These are phyloP conservation scores for Eilema caniola DNA, from an alignment of 2,888 invertebrate genomes.

Conservation along the genomic window DNA sequence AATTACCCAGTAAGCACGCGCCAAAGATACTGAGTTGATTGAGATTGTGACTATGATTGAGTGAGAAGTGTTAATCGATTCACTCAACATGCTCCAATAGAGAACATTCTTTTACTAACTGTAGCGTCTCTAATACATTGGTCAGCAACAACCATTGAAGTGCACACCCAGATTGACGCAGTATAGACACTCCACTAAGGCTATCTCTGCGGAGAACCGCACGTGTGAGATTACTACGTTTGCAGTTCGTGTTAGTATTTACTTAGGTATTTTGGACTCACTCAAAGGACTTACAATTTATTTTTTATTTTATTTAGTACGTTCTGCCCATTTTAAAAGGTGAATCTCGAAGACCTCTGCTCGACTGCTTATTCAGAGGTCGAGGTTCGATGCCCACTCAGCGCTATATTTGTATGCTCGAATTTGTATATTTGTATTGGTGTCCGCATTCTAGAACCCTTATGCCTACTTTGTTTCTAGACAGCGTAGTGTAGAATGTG, in stretches of 20 bases:
- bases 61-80: neutral
- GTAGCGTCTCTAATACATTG: neutral
- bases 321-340: no score
- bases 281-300: no score
- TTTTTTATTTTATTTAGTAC: no score
- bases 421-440: no score
- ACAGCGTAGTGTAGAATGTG: no score
- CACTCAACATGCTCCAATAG: neutral
- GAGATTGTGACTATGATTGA: neutral
- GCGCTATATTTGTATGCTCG: no score
- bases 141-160: conserved; percentile 1
- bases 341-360: no score
- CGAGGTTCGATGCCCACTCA: no score
- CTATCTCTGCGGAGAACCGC: neutral
- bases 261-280: neutral
- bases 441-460: no score
- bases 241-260: neutral
- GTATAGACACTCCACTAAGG: conserved; percentile 1
- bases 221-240: conserved; percentile 1
- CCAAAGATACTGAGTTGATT: no score
- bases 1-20: no score
- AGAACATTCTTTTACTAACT: neutral
- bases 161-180: neutral
- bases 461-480: neutral
- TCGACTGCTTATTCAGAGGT: no score